These are phyloP conservation scores for Himalopsyche anomala DNA, from an alignment of 2,888 invertebrate genomes.

Conservation along the genomic window DNA sequence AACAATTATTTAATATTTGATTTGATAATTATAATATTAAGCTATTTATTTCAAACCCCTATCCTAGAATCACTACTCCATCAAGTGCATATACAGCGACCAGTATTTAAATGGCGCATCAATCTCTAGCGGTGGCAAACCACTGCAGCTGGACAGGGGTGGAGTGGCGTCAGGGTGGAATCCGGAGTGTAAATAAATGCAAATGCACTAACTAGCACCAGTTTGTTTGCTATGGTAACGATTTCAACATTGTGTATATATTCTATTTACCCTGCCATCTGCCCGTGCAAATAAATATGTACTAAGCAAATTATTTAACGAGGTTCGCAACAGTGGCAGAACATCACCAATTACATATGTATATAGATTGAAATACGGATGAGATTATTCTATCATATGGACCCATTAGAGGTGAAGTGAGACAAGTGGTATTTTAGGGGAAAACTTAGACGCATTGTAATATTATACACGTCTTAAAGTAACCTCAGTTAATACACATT, in stretches of 20 bases:
- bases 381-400: no score
- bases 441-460: no score
- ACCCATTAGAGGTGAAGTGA: no score
- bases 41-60: background rate
- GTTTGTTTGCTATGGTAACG: conserved; percentile 16
- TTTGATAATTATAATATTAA: background rate
- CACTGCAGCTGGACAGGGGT: conserved; percentile 1
- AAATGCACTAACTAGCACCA: conserved; percentile 24
- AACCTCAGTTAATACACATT: no score
- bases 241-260: background rate
- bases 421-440: no score
- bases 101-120: background rate
- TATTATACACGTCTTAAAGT: no score
- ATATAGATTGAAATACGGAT: no score
- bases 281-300: background rate
- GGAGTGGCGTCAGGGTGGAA: background rate
- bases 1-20: no score
- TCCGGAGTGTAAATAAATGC: background rate
- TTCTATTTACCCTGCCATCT: background rate
- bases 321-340: background rate
- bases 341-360: no score
- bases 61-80: background rate
- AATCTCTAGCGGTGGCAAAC: background rate
- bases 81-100: background rate
- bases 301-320: background rate